These are phyloP conservation scores for Paramormyrops kingsleyae DNA, from an alignment of 2,113 vertebrate species.

Conservation along the genomic window DNA sequence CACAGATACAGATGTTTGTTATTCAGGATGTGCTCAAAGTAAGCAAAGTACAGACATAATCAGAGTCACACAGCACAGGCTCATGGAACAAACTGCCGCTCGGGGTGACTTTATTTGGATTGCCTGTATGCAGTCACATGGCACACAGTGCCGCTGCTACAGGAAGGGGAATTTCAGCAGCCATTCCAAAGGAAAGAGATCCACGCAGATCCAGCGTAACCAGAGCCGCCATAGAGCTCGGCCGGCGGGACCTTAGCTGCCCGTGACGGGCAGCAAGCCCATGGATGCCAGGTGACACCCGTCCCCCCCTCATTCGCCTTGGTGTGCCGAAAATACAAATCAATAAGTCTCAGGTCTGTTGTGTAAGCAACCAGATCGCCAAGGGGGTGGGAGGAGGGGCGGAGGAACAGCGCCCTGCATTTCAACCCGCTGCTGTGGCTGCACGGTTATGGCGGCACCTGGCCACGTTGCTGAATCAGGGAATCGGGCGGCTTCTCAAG, in stretches of 20 bases:
- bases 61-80: background rate
- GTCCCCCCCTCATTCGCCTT: too few relatives aligned
- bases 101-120: background rate
- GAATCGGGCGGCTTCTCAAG: background rate
- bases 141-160: background rate
- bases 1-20: background rate
- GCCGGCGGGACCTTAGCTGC: background rate
- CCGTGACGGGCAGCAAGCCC: background rate
- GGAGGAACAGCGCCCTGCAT: background rate
- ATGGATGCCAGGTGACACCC: background rate
- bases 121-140: background rate
- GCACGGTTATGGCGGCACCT: background rate
- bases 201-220: background rate
- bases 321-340: constrained; percentile 5
- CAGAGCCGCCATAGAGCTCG: background rate
- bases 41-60: background rate
- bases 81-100: background rate
- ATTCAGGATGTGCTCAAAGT: background rate
- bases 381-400: too few relatives aligned
- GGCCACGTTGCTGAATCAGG: background rate
- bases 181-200: background rate
- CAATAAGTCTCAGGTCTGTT: background rate
- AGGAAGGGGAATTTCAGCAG: background rate
- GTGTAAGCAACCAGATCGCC: background rate
- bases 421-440: background rate